Evolutionary conservation across 1,140 invertebrate species (phyloP).

Genomic region (Drosophila lacertosa): DNA sequence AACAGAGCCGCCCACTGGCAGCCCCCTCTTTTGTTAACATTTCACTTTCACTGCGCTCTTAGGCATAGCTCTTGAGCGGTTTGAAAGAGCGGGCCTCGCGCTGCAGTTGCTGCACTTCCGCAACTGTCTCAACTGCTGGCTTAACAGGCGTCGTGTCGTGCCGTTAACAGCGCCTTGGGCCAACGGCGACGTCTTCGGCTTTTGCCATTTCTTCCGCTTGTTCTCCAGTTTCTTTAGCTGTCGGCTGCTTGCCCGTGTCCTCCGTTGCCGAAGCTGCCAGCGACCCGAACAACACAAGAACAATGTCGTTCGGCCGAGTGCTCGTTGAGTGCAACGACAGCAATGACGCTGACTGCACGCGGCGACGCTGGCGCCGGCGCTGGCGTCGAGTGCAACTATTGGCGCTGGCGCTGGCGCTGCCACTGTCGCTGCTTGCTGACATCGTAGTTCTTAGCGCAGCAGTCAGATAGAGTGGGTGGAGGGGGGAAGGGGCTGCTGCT

Average conservation of each 20-base stretch:
- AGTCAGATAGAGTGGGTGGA: not conserved
- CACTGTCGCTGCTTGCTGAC: conserved; percentile 27
- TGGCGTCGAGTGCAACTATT: conserved; percentile 73
- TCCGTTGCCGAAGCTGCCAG: conserved; percentile 16
- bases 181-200: conserved; percentile 8
- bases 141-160: conserved; percentile 14
- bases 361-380: conserved; percentile 40
- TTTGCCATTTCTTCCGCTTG: not conserved
- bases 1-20: not conserved
- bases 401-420: conserved; percentile 44
- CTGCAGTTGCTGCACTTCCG: conserved; percentile 37
- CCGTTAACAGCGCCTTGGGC: conserved; percentile 27
- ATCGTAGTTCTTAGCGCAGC: conserved; percentile 47
- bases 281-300: conserved; percentile 28
- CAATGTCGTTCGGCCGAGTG: conserved; percentile 17
- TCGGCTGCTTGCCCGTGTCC: conserved; percentile 4
- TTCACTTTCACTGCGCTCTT: conserved; percentile 43
- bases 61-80: conserved; percentile 20
- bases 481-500: not conserved
- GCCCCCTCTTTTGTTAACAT: not conserved
- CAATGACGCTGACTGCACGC: conserved; percentile 46
- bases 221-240: not conserved
- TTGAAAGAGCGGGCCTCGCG: conserved; percentile 5
- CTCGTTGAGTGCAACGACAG: conserved; percentile 62
- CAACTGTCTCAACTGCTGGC: conserved; percentile 22